Evolutionary conservation across 2,113 vertebrate species (phyloP), one percentile per base, ranked within the genome.

Genomic region (Hippocampus comes): DNA sequence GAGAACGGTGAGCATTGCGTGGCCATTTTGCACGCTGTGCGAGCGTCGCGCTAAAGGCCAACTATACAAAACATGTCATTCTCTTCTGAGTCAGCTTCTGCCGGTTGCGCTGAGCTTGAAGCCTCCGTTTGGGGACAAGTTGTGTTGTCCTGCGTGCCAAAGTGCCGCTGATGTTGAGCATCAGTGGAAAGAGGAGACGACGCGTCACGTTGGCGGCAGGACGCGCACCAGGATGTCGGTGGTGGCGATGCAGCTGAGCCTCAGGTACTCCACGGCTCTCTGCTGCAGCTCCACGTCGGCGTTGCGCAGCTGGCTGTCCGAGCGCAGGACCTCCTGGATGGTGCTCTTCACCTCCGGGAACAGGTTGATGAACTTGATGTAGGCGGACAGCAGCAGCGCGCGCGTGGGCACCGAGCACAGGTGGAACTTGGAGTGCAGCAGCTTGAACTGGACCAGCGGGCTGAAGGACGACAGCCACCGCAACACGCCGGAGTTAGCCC

Each of bases 301-400:
- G 46, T 97, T 96, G 70, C 96, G 93, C 86, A 97, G 94, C 92
- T 97, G 96, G 88, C 95, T 95, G 89, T 96, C 95, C 0, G 93
- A 95, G 73, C 95, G 94, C 73, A 97, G 91, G 57, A 97, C 96
- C 2, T 95, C 96, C 70, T 97, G 96, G 88, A 97, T 97, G 78
- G 95, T 97, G 80, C 91, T 87, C 93, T 97, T 97, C 75, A 95
- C 96, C 92, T 97, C 95, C 0, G 96, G 96, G 87, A 97, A 96
- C 77, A 97, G 92, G 89, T 97, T 97, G 90, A 97, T 96, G 73
- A 97, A 97, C 85, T 97, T 97, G 91, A 97, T 96, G 83, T 96
- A 96, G 76, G 96, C 95, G 0, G 95, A 96, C 71, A 97, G 91
- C 79, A 96, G 93, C 71, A 96, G 92, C 27, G 96, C 95, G 0